phyloP scores from a whole-genome alignment of 2,888 invertebrate species.

The Hecatera dysodea region DNA sequence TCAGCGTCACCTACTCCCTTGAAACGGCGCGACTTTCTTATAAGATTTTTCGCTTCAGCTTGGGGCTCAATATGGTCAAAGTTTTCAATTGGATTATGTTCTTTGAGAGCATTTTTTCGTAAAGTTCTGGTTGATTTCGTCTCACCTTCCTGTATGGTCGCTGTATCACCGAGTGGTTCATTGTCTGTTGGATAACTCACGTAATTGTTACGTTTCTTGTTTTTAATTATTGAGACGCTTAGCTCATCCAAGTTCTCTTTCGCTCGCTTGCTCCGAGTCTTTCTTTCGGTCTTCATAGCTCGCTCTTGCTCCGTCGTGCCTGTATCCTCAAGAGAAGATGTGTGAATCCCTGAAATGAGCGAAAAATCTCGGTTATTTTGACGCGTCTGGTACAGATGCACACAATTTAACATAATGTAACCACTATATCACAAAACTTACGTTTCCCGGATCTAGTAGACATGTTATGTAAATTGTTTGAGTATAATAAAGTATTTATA shows the following conservation, averaged over 20 bases:
- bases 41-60: slow-evolving; percentile 59
- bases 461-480: slow-evolving; percentile 70
- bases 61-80: slow-evolving; percentile 53
- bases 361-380: slow-evolving; percentile 6
- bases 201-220: slow-evolving; percentile 79
- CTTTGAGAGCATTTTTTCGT: slow-evolving; percentile 76
- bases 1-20: slow-evolving; percentile 68
- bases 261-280: slow-evolving; percentile 75
- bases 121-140: slow-evolving; percentile 61
- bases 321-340: slow-evolving; percentile 70
- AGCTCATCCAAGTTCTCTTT: slow-evolving; percentile 73
- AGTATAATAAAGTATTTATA: slow-evolving; percentile 14
- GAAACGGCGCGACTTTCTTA: slow-evolving; percentile 71
- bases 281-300: slow-evolving; percentile 73
- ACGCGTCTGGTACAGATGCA: not conserved
- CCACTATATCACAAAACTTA: slow-evolving; percentile 70
- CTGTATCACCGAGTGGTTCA: slow-evolving; percentile 58
- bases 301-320: slow-evolving; percentile 59
- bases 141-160: slow-evolving; percentile 52
- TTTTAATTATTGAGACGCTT: slow-evolving; percentile 62
- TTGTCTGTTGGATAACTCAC: slow-evolving; percentile 81
- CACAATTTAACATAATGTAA: not conserved
- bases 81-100: slow-evolving; percentile 67
- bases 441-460: slow-evolving; percentile 87
- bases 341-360: slow-evolving; percentile 80